Percentiles rank a stretch among this genome's conserved stretches.
Evolutionary conservation across 1,140 invertebrate species (phyloP).

Genomic region (Eubasilissa regina): DNA sequence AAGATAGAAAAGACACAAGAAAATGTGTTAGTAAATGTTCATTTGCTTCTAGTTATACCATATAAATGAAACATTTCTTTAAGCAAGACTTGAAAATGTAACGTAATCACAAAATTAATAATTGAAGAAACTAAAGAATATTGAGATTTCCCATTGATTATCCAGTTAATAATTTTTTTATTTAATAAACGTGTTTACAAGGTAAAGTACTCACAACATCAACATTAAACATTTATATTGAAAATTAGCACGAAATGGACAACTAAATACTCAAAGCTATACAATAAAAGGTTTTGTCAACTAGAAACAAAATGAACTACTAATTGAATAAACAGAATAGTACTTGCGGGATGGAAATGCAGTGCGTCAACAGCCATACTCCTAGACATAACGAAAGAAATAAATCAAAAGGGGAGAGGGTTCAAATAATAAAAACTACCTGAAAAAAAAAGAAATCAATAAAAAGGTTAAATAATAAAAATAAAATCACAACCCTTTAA

Average conservation of each 20-base stretch:
- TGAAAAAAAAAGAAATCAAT: slow-evolving; percentile 51
- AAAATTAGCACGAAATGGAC: too few relatives aligned
- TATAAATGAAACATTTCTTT: background rate
- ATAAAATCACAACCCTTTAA: background rate
- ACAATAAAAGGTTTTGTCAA: slow-evolving; percentile 1
- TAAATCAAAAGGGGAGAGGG: slow-evolving; percentile 49
- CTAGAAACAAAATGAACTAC: slow-evolving; percentile 48
- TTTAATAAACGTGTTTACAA: too few relatives aligned
- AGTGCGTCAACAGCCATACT: slow-evolving; percentile 39
- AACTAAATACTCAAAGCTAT: too few relatives aligned
- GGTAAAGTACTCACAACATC: too few relatives aligned
- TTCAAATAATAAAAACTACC: slow-evolving; percentile 41
- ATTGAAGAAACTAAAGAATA: too few relatives aligned
- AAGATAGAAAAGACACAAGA: slow-evolving; percentile 28
- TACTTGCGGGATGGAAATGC: slow-evolving; percentile 49
- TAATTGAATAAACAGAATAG: slow-evolving; percentile 7
- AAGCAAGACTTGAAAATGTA: background rate
- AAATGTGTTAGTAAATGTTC: slow-evolving; percentile 32
- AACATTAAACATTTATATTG: too few relatives aligned
- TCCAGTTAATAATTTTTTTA: too few relatives aligned
- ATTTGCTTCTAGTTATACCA: slow-evolving; percentile 31
- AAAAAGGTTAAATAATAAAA: slow-evolving; percentile 23
- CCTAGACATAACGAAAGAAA: slow-evolving; percentile 40
- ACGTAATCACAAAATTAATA: too few relatives aligned
- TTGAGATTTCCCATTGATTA: too few relatives aligned